Percentiles rank a stretch among this genome's conserved stretches.
Conservation (phyloP, 2,888 invertebrate species). For the Eristalis pertinax region DNA sequence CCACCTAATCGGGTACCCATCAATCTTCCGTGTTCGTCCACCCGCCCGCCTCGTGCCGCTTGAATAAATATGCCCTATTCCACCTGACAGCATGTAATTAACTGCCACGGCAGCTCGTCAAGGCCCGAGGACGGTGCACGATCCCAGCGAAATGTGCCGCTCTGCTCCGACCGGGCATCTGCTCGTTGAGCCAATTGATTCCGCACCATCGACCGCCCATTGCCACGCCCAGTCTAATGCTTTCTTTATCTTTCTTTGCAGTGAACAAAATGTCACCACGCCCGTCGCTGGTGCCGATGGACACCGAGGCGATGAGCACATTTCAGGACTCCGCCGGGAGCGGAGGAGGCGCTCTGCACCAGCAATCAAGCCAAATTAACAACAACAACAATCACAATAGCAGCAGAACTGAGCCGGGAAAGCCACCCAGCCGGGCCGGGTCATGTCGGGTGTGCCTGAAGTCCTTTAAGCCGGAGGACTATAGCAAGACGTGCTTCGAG, state of each 20-base stretch:
- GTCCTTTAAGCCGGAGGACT: conserved; percentile 93
- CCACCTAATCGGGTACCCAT: not conserved
- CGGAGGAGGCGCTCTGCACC: conserved; percentile 44
- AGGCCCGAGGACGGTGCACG: not conserved
- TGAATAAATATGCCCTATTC: not conserved
- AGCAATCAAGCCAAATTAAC: conserved; percentile 78
- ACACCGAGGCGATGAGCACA: conserved; percentile 76
- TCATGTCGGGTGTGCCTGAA: conserved; percentile 93
- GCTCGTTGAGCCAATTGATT: not conserved
- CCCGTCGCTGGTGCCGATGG: conserved; percentile 83
- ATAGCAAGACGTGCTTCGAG: conserved; percentile 93
- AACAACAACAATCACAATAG: conserved; percentile 79
- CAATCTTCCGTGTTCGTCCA: not conserved
- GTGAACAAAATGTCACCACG: conserved; percentile 89
- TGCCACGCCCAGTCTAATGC: too few species aligned
- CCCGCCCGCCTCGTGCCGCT: not conserved
- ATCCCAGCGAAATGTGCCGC: not conserved
- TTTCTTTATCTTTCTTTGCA: conserved; percentile 77
- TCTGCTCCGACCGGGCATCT: not conserved
- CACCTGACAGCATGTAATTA: conserved; percentile 26
- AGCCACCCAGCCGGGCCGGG: conserved; percentile 89
- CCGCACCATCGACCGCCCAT: not conserved
- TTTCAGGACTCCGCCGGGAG: conserved; percentile 75
- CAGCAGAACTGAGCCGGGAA: conserved; percentile 84
- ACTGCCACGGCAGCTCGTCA: conserved; percentile 19